A percentile compares a stretch with the other conserved stretches of the same genome.
These are phyloP conservation scores for Pachymerium ferrugineum DNA, from an alignment of 2,888 invertebrate genomes.

Conservation along the genomic window DNA sequence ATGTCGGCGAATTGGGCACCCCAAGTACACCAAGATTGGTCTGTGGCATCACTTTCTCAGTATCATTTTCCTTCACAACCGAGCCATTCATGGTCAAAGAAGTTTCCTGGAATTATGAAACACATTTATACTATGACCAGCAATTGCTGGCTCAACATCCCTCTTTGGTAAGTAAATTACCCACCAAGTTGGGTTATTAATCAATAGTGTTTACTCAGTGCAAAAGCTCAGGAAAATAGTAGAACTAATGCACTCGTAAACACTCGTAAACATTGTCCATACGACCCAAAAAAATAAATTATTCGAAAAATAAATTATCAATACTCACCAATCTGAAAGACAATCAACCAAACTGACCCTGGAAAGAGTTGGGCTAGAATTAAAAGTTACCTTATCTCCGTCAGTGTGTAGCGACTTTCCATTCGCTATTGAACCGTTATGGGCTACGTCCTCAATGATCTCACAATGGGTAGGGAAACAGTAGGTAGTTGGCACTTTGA, in stretches of 20 bases:
- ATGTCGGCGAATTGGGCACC: slow-evolving; percentile 36
- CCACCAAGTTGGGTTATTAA: no score
- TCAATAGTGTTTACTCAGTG: no score
- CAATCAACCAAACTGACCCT: not conserved
- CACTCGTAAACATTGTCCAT: not conserved
- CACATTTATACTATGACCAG: slow-evolving; percentile 15
- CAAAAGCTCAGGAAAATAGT: no score
- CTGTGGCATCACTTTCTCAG: slow-evolving; percentile 34
- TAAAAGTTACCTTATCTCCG: not conserved
- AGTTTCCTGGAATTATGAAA: slow-evolving; percentile 25
- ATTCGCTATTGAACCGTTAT: not conserved
- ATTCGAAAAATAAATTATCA: not conserved
- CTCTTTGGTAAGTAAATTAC: no score
- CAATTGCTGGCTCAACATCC: not conserved
- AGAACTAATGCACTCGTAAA: not conserved
- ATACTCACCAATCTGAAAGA: not conserved
- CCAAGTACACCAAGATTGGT: slow-evolving; percentile 32
- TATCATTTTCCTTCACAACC: slow-evolving; percentile 35
- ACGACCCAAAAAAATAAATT: not conserved
- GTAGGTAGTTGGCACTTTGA: slow-evolving; percentile 32
- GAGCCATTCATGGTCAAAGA: slow-evolving; percentile 31
- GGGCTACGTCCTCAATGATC: not conserved
- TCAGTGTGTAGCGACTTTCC: not conserved
- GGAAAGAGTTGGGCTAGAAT: not conserved
- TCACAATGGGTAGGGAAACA: slow-evolving; percentile 33